Evolutionary conservation across 2,797 vertebrate species (phyloP), one percentile per base, ranked within the genome.

Genomic region (Sternarchorhynchus goeldii): DNA sequence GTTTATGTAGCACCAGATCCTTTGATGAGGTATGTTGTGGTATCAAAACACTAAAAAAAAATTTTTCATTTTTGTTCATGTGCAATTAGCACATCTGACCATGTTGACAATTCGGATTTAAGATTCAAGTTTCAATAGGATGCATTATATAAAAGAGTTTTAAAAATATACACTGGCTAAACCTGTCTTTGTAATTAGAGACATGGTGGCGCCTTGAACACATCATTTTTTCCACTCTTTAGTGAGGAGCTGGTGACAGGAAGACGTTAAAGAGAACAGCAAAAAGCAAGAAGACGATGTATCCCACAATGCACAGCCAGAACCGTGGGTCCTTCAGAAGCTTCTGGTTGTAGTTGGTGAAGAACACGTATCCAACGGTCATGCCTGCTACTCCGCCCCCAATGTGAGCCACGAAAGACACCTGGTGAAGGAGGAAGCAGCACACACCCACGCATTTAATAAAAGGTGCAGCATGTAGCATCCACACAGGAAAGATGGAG

Each of bases 361-460:
- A 98, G 88, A 98, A 96, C 12, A 95, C 94, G 60, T 96, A 98
- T 68, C 96, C 96, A 3, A 98, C 85, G 50, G 95, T 95, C 95
- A 97, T 96, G 17, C 96, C 96, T 1, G 96, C 95, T 60, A 94
- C 84, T 6, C 94, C 93, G 0, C 96, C 96, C 3, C 93, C 96
- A 36, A 97, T 91, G 81, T 98, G 96, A 80, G 96, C 96, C 78
- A 96, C 95, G 73, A 98, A 96, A 41, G 96, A 98, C 39, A 98
- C 96, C 96, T 98, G 73, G 17, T 41, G 7, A 18, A 17, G 56
- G 18, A 62, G 18, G 12, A 50, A 66, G 45, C 18, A 4, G 5
- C n/a, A 31, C 25, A 60, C 6, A 10, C 8, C 21, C 3, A 0
- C 34, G 0, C 20, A 10, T 41, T 10, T 18, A 21, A 18, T 3